phyloP scores from a whole-genome alignment of 2,888 invertebrate species.

The Parnassius glacialis region DNA sequence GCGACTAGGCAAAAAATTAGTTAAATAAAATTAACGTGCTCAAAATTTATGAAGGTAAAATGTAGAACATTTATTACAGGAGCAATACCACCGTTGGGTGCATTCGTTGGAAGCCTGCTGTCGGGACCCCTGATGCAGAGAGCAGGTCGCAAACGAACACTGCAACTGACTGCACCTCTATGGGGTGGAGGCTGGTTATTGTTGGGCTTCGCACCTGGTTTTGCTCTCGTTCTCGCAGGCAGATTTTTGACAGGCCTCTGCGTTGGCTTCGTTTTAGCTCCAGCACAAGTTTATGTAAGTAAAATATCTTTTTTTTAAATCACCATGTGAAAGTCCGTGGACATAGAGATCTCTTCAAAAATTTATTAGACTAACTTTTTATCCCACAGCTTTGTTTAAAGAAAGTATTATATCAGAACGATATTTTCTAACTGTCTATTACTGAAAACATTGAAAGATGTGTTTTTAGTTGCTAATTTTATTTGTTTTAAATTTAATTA shows the following conservation, averaged over 20 bases:
- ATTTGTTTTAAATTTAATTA: too few relatives aligned
- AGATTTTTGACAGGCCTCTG: slow-evolving; percentile 82
- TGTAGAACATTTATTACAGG: slow-evolving; percentile 45
- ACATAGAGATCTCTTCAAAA: too few relatives aligned
- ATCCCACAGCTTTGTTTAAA: too few relatives aligned
- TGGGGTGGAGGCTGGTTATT: slow-evolving; percentile 79
- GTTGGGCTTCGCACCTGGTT: slow-evolving; percentile 72
- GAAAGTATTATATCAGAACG: too few relatives aligned
- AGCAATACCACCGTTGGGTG: slow-evolving; percentile 80
- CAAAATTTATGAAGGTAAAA: too few relatives aligned
- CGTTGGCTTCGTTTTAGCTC: slow-evolving; percentile 81
- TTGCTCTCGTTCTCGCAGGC: slow-evolving; percentile 73
- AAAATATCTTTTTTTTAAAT: neutral
- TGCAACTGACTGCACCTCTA: slow-evolving; percentile 73
- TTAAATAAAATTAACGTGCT: too few relatives aligned
- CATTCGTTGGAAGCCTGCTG: slow-evolving; percentile 77
- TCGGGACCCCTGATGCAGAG: slow-evolving; percentile 78
- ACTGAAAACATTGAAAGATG: too few relatives aligned
- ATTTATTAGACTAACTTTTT: too few relatives aligned
- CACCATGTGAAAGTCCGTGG: too few relatives aligned
- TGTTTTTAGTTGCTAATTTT: too few relatives aligned
- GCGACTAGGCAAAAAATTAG: too few relatives aligned
- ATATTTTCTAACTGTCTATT: too few relatives aligned
- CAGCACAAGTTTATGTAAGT: slow-evolving; percentile 84
- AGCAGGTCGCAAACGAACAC: slow-evolving; percentile 74